Evolutionary conservation across 2,797 vertebrate species (phyloP).

Genomic region (Yasuhikotakia modesta): DNA sequence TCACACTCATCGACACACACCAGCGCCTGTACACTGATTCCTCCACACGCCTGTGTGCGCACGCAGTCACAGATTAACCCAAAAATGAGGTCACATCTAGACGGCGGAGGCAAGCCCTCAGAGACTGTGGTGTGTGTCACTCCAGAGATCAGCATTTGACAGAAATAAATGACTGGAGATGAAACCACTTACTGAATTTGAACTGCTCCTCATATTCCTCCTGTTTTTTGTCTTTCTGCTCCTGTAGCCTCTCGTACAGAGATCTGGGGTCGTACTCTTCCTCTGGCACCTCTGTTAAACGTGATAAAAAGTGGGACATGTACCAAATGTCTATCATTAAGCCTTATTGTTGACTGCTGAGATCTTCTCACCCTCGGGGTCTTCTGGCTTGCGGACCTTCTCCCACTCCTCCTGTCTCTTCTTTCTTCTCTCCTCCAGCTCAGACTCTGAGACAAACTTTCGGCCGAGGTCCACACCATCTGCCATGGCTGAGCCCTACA

Average conservation of each 20-base stretch:
- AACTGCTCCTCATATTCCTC: constrained; percentile 97
- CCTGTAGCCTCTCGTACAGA: constrained; percentile 90
- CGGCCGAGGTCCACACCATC: constrained; percentile 87
- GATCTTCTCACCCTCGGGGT: constrained; percentile 84
- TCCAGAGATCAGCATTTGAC: background rate
- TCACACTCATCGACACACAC: constrained; percentile 42
- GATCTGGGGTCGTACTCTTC: constrained; percentile 91
- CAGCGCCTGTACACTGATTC: background rate
- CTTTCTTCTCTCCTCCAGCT: constrained; percentile 90
- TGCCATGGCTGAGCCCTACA: constrained; percentile 79
- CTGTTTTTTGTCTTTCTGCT: constrained; percentile 97
- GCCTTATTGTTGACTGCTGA: constrained; percentile 2
- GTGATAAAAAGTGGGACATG: constrained; percentile 11
- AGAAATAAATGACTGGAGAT: background rate
- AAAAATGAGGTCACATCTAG: constrained; percentile 30
- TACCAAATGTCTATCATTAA: background rate
- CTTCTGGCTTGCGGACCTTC: constrained; percentile 93
- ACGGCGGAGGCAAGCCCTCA: constrained; percentile 2
- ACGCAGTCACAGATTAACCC: constrained; percentile 23
- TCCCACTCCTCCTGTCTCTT: constrained; percentile 97
- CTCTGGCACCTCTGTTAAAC: constrained; percentile 87
- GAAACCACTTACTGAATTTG: constrained; percentile 90
- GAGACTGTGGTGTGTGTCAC: background rate
- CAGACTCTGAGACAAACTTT: constrained; percentile 91
- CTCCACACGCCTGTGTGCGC: background rate